phyloP scores from a whole-genome alignment of 2,888 invertebrate species.

The Oxytorus armatus region DNA sequence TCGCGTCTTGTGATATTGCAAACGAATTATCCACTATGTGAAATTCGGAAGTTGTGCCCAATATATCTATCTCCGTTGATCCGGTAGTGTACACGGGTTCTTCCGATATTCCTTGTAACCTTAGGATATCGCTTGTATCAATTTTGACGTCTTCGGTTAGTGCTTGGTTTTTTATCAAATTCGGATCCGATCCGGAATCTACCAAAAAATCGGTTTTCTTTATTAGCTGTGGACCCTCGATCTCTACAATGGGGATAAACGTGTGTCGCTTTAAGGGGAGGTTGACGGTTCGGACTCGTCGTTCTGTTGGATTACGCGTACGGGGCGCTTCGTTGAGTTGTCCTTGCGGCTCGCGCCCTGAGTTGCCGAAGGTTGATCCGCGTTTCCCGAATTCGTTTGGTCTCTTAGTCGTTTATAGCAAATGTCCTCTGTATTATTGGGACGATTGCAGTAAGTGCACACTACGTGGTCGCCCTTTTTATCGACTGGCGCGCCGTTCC shows the following conservation, averaged over 20 bases:
- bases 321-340: slow-evolving; percentile 18
- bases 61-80: slow-evolving; percentile 10
- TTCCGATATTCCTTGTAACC: slow-evolving; percentile 32
- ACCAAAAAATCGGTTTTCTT: slow-evolving; percentile 25
- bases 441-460: slow-evolving; percentile 30
- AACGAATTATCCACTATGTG: slow-evolving; percentile 29
- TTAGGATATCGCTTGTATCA: slow-evolving; percentile 30
- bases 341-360: slow-evolving; percentile 44
- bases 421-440: slow-evolving; percentile 3
- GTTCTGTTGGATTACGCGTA: slow-evolving; percentile 3
- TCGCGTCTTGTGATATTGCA: too few relatives aligned
- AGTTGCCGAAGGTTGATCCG: slow-evolving; percentile 29
- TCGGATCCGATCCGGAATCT: too few relatives aligned
- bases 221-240: slow-evolving; percentile 15
- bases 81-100: slow-evolving; percentile 32
- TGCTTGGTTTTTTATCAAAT: too few relatives aligned
- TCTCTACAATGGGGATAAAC: slow-evolving; percentile 20
- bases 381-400: too few relatives aligned
- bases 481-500: too few relatives aligned
- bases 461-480: too few relatives aligned
- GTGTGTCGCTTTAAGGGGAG: slow-evolving; percentile 24
- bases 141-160: too few relatives aligned
- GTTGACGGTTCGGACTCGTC: slow-evolving; percentile 43
- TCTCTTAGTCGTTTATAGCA: slow-evolving; percentile 11
- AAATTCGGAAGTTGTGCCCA: slow-evolving; percentile 21